Evolutionary conservation across 2,888 invertebrate genomes (phyloP), one percentile per base, ranked within the genome.

Genomic region (Octodonta nipae): DNA sequence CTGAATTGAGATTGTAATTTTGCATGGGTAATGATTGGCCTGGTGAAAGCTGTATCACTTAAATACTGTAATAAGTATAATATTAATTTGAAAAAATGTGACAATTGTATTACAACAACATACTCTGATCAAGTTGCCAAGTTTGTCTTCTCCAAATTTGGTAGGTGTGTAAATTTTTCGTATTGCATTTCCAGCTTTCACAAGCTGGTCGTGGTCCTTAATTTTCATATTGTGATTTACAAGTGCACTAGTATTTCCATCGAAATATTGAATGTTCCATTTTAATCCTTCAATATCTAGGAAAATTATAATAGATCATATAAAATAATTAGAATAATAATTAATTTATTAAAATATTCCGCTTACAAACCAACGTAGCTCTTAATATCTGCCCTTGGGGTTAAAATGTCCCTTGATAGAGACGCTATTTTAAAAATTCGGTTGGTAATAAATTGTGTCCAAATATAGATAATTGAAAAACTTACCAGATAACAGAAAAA

Each of bases 41-140:
- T 28, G 10, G 28, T 27, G 17, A 40, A 37, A 2, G 26, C 8
- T 6, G 28, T 32, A 8, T 40, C 40, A 20, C 36, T 37, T 15
- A 32, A 36, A 33, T 27, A 36, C 35, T 38, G 26, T 28, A 32
- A 32, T 13, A 22, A 2, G 10, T 30, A 5, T 17, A 5, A 7
- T 13, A n/a, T 15, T 30, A 26, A 16, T 20, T 28, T 3, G 15
- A 20, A 7, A 20, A n/a, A 20, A 20, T 20, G n/a, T n/a, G n/a
- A n/a, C n/a, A n/a, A n/a, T n/a, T n/a, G n/a, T n/a, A n/a, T n/a
- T n/a, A n/a, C n/a, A n/a, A n/a, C n/a, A n/a, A n/a, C n/a, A 26
- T 10, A 37, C 36, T 31, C 29, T 17, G 8, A 39, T 25, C 15
- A 34, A 32, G 28, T 34, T 36, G 27, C 36, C 38, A 10, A 36